A percentile compares a stretch with the other conserved stretches of the same genome.
Evolutionary conservation across 2,888 invertebrate genomes (phyloP).

Genomic region (Prenolepis imparis): DNA sequence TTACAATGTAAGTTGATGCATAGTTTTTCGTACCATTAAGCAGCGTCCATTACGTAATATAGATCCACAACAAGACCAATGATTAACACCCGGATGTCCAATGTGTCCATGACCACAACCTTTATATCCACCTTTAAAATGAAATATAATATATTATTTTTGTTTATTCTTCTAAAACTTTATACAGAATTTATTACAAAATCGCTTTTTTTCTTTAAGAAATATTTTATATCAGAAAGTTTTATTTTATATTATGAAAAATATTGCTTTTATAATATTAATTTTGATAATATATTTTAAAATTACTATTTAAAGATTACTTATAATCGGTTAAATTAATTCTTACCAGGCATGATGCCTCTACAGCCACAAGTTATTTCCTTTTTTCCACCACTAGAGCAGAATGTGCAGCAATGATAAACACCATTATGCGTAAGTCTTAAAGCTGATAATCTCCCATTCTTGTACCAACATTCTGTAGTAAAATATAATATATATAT

Average conservation of each 20-base stretch:
- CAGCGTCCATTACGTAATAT: slow-evolving; percentile 79
- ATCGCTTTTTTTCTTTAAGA: background rate
- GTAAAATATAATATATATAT: slow-evolving; percentile 34
- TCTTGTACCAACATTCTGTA: slow-evolving; percentile 61
- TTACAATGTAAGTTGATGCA: slow-evolving; percentile 71
- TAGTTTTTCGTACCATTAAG: slow-evolving; percentile 71
- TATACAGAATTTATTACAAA: background rate
- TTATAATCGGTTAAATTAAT: slow-evolving; percentile 21
- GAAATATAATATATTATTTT: slow-evolving; percentile 27
- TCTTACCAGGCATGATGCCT: slow-evolving; percentile 91
- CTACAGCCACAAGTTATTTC: slow-evolving; percentile 91
- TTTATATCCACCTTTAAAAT: slow-evolving; percentile 84
- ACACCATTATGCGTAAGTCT: slow-evolving; percentile 89
- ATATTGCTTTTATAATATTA: slow-evolving; percentile 15
- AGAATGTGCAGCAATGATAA: slow-evolving; percentile 94
- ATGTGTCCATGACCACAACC: slow-evolving; percentile 94
- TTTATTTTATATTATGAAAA: slow-evolving; percentile 1
- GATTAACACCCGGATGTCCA: slow-evolving; percentile 92
- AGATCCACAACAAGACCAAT: slow-evolving; percentile 94
- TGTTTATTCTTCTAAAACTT: background rate
- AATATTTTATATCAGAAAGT: background rate
- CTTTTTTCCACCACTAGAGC: slow-evolving; percentile 92
- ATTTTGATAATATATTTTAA: background rate
- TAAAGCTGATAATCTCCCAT: slow-evolving; percentile 50
- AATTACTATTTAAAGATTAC: background rate